Base-by-base conservation (phyloP, 2,113 vertebrate genomes). In the Isurus oxyrinchus region DNA sequence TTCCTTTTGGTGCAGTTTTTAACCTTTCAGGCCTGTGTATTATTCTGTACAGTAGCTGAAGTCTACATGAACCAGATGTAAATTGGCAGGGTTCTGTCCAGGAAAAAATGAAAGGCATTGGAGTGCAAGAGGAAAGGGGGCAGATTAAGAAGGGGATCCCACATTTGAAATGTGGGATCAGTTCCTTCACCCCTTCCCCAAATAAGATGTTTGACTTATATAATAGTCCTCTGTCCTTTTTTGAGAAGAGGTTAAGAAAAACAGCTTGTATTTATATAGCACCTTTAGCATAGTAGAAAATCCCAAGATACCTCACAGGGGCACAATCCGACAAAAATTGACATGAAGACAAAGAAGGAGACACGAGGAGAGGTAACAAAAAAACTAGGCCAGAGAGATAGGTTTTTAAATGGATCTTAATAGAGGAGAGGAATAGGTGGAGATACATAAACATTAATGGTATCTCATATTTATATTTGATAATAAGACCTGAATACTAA, bases 41-140 rank as follows among this genome's bases (percentile, higher is more conserved):
- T 49, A 95, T 72, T 95, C 94, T 19, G 11, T 72, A 95, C 94
- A 55, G 94, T 95, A 76, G 66, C 67, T 55, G 94, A 95, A 72
- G 44, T 72, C 25, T 95, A 72, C 67, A 55, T 95, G 67, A 95
- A 95, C 25, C 94, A 76, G 94, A 95, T 95, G 66, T 27, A 76
- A 44, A 35, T 91, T 49, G 27, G 27, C 13, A 55, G 21, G 93
- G 7, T 95, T 95, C 93, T 95, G 40, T 49, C 63, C 67, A 35
- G 67, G 94, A 95, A 91, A 21, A 84, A 63, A 31, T 55, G 19
- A 72, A 76, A 95, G 66, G 35, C 55, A 27, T n/a, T 61, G 55
- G 31, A 59, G 88, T 57, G 25, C 49, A 61, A 61, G 5, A 61
- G 57, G 66, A 95, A 49, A 44, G 63, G 44, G 53, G 8, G 49